Conservation (phyloP, 2,888 invertebrate genomes). For the Uropetala carovei region DNA sequence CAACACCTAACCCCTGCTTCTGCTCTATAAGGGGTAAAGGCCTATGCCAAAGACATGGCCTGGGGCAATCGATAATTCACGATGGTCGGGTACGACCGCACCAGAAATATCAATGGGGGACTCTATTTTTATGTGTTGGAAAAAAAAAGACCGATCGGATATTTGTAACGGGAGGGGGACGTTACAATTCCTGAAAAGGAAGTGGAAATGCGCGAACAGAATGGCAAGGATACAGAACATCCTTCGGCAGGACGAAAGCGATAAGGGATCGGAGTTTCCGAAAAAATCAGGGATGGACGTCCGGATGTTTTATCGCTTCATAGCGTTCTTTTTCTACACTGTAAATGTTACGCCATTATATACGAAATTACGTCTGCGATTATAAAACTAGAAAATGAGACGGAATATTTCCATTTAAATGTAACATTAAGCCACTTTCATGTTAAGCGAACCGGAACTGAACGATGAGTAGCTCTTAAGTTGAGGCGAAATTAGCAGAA, state of each 20-base stretch:
- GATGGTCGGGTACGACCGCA: neutral
- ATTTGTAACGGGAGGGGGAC: neutral
- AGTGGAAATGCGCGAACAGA: neutral
- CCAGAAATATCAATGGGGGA: neutral
- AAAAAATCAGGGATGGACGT: too few relatives aligned
- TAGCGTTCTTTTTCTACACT: too few relatives aligned
- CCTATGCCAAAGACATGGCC: constrained; percentile 49
- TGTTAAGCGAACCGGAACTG: too few relatives aligned
- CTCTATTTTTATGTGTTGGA: neutral
- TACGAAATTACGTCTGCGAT: too few relatives aligned
- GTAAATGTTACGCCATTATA: too few relatives aligned
- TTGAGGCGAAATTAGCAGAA: too few relatives aligned
- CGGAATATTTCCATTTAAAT: too few relatives aligned
- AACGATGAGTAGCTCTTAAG: too few relatives aligned
- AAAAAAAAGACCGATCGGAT: neutral
- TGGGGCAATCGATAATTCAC: constrained; percentile 13
- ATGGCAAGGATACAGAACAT: neutral
- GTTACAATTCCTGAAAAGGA: neutral
- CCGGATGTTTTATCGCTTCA: too few relatives aligned
- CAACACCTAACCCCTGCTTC: neutral
- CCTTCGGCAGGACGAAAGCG: neutral
- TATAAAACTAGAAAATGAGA: too few relatives aligned
- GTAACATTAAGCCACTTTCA: too few relatives aligned
- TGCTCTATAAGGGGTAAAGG: neutral
- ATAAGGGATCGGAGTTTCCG: too few relatives aligned